phyloP scores from a whole-genome alignment of 2,113 vertebrate species.

The Catharus bicknelli region DNA sequence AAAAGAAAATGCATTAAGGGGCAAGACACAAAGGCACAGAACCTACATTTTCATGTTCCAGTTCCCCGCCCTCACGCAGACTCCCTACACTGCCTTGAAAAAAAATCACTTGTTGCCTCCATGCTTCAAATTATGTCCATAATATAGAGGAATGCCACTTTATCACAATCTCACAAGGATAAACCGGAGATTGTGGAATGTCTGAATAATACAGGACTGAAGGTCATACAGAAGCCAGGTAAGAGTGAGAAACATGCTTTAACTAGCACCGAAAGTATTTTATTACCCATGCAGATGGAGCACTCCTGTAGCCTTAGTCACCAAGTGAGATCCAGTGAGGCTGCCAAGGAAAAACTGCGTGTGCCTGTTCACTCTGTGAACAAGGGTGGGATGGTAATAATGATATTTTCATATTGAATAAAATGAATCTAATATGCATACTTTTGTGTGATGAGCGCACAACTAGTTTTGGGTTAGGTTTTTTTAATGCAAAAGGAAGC shows the following conservation, averaged over 20 bases:
- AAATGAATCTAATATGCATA: neutral
- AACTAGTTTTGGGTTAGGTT: accelerated
- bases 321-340: neutral
- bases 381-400: neutral
- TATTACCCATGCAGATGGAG: neutral
- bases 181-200: neutral
- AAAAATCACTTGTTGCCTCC: neutral
- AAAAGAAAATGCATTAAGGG: neutral
- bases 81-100: neutral
- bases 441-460: neutral
- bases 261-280: neutral
- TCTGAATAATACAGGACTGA: neutral
- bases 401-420: neutral
- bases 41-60: neutral
- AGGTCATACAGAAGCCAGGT: neutral
- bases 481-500: neutral
- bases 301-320: neutral
- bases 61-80: neutral
- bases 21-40: neutral
- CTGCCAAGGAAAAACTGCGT: neutral
- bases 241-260: neutral
- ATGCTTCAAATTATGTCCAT: neutral
- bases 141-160: neutral
- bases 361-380: neutral
- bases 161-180: neutral